These are phyloP conservation scores for Rhizomys pruinosus DNA, from an alignment of 2,113 vertebrate species.

Conservation along the genomic window DNA sequence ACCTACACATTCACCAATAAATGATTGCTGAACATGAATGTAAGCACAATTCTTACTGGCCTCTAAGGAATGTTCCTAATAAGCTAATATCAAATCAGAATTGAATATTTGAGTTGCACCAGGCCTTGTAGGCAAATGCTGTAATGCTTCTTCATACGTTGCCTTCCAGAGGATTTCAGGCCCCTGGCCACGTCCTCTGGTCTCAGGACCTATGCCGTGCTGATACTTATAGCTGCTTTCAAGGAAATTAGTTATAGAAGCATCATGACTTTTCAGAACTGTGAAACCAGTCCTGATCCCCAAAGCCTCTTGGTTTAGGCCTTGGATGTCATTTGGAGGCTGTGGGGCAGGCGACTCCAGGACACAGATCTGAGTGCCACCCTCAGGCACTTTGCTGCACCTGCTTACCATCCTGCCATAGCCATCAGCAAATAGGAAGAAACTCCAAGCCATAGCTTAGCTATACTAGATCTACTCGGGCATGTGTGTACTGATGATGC, in stretches of 20 bases:
- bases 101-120: background rate
- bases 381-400: background rate
- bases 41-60: background rate
- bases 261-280: background rate
- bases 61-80: background rate
- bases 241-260: background rate
- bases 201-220: background rate
- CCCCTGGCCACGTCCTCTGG: background rate
- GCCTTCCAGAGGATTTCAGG: background rate
- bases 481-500: accelerated
- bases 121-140: background rate
- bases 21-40: background rate
- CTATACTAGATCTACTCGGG: background rate
- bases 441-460: background rate
- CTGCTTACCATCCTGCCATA: background rate
- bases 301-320: background rate
- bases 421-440: background rate
- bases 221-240: background rate
- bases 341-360: background rate
- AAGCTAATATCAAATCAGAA: background rate
- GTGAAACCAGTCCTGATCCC: background rate
- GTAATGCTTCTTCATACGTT: accelerated
- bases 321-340: background rate
- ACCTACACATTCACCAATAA: background rate
- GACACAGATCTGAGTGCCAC: accelerated